Conservation (phyloP, 2,888 invertebrate species). For the Aphrophora alni region DNA sequence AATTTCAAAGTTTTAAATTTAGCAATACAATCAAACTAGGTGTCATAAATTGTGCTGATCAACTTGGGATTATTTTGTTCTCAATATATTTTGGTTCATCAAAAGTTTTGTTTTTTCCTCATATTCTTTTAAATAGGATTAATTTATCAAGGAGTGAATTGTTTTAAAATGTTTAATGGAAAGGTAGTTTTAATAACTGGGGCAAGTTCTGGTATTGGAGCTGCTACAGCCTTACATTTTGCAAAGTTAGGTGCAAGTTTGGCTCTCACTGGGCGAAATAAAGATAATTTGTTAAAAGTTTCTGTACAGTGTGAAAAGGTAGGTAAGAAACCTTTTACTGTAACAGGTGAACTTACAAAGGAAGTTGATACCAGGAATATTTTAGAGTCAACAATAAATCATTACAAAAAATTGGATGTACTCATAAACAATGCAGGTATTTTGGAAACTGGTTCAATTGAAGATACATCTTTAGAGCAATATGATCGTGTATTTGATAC, state of each 20-base stretch:
- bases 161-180: slow-evolving; percentile 66
- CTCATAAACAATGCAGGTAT: slow-evolving; percentile 91
- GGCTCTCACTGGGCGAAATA: slow-evolving; percentile 74
- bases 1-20: too few species aligned
- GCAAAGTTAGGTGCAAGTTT: slow-evolving; percentile 76
- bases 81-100: too few species aligned
- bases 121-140: too few species aligned
- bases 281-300: slow-evolving; percentile 67
- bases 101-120: too few species aligned
- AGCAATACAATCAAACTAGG: too few species aligned
- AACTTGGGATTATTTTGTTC: too few species aligned
- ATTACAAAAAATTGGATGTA: slow-evolving; percentile 81
- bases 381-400: slow-evolving; percentile 72
- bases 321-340: slow-evolving; percentile 61
- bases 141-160: too few species aligned
- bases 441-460: slow-evolving; percentile 81
- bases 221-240: slow-evolving; percentile 78
- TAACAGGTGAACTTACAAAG: slow-evolving; percentile 75
- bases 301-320: slow-evolving; percentile 62
- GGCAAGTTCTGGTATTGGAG: slow-evolving; percentile 86
- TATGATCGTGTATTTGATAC: slow-evolving; percentile 89
- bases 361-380: slow-evolving; percentile 76
- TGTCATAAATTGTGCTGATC: too few species aligned
- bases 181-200: slow-evolving; percentile 80
- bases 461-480: slow-evolving; percentile 83